Evolutionary conservation across 2,888 invertebrate species (phyloP).

Genomic region (Rhogogaster chlorosoma): DNA sequence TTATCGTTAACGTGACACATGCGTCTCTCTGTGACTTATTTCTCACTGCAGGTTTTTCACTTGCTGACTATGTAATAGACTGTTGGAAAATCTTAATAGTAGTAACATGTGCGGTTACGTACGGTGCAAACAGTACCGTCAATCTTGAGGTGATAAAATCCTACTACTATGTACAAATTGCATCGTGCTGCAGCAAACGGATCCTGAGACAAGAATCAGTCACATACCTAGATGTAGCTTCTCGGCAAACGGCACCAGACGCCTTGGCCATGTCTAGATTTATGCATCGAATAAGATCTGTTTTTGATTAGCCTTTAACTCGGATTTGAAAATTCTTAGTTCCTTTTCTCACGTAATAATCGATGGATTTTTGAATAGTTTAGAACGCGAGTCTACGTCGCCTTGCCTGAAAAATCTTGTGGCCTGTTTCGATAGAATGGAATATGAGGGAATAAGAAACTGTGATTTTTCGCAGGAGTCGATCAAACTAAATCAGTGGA

Average conservation of each 20-base stretch:
- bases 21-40: not conserved
- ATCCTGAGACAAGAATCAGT: conserved; percentile 30
- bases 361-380: too few species aligned
- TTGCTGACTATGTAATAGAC: not conserved
- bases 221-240: not conserved
- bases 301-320: not conserved
- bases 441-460: too few species aligned
- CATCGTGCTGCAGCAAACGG: not conserved
- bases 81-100: not conserved
- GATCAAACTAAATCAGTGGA: too few species aligned
- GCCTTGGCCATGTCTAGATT: not conserved
- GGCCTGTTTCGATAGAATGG: too few species aligned
- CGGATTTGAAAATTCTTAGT: too few species aligned
- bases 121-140: not conserved
- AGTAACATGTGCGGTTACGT: not conserved
- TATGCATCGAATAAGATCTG: not conserved
- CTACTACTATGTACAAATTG: not conserved
- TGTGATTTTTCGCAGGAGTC: too few species aligned
- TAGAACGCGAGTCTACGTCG: too few species aligned
- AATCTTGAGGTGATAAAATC: conserved; percentile 9
- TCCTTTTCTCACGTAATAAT: too few species aligned
- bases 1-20: not conserved
- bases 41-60: not conserved
- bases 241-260: not conserved
- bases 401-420: too few species aligned